These are phyloP conservation scores for Pelodytes ibericus DNA, from an alignment of 2,797 vertebrate genomes.

Conservation along the genomic window DNA sequence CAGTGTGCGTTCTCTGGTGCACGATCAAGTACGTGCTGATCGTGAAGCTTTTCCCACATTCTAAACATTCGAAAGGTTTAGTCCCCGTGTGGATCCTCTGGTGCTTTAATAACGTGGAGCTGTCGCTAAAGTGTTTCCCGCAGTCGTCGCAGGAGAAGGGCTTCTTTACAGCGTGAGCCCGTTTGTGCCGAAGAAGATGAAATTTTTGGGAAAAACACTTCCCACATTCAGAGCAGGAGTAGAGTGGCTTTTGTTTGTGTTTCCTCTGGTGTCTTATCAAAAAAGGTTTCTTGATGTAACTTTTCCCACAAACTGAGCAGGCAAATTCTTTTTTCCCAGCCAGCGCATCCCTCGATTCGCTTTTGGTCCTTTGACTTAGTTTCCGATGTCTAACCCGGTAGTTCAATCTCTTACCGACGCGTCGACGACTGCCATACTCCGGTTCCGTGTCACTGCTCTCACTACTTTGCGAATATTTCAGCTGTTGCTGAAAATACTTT, in stretches of 20 bases:
- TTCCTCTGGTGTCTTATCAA: not conserved
- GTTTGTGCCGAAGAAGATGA: not conserved
- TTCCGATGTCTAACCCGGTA: not conserved
- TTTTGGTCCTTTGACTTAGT: not conserved
- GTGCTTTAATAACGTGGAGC: constrained; percentile 56
- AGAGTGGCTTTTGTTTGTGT: not conserved
- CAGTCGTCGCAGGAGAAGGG: constrained; percentile 53
- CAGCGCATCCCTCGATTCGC: not conserved
- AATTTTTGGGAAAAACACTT: not conserved
- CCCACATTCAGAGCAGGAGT: not conserved
- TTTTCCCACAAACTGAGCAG: not conserved
- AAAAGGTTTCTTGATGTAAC: not conserved
- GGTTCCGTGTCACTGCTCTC: not conserved
- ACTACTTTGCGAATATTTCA: not conserved
- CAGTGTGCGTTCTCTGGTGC: constrained; percentile 62
- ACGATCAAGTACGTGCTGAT: constrained; percentile 58
- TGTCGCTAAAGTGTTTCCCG: constrained; percentile 53
- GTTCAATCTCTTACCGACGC: not conserved
- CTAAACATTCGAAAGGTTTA: constrained; percentile 54
- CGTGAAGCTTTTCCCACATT: constrained; percentile 63
- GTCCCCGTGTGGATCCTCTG: constrained; percentile 50
- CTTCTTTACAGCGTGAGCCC: constrained; percentile 49
- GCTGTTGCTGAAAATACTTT: not conserved
- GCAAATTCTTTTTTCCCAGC: not conserved
- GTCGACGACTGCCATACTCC: not conserved